These are phyloP conservation scores for Latrodectus geometricus DNA, from an alignment of 1,140 invertebrate genomes.

Conservation along the genomic window DNA sequence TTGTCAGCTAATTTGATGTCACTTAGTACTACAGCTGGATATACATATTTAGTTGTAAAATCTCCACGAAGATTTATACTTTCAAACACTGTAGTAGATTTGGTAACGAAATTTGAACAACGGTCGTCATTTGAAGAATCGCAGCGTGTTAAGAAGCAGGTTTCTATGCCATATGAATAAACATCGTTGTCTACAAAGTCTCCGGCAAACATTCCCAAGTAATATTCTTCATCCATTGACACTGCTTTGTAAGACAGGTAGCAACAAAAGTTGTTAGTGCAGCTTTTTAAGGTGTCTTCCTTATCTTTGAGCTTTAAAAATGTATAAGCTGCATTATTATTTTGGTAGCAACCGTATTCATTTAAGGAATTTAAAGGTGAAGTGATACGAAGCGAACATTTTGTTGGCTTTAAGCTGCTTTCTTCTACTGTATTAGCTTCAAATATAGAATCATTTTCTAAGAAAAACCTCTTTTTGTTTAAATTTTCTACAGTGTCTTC, in stretches of 20 bases:
- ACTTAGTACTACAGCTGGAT: constrained; percentile 25
- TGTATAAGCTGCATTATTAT: neutral
- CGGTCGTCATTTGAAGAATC: neutral
- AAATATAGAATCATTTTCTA: neutral
- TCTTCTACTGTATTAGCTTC: neutral
- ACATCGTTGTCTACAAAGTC: neutral
- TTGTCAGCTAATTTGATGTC: neutral
- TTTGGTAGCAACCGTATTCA: constrained; percentile 32
- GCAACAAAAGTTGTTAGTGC: constrained; percentile 60
- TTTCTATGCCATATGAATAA: constrained; percentile 43
- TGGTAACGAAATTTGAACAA: neutral
- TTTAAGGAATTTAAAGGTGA: neutral
- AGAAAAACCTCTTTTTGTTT: neutral
- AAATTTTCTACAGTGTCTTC: neutral
- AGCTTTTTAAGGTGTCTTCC: constrained; percentile 12
- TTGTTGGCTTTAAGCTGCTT: neutral
- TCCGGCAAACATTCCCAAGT: neutral
- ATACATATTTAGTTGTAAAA: constrained; percentile 32
- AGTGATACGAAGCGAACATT: neutral
- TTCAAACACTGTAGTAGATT: constrained; percentile 25
- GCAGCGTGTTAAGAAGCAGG: constrained; percentile 54
- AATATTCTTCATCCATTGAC: constrained; percentile 24
- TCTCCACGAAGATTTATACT: constrained; percentile 19
- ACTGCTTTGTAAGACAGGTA: constrained; percentile 38
- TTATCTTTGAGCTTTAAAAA: constrained; percentile 30